A percentile compares a stretch with the other conserved stretches of the same genome.
Evolutionary conservation across 2,888 invertebrate species (phyloP).

Genomic region (Watsonalla cultraria): DNA sequence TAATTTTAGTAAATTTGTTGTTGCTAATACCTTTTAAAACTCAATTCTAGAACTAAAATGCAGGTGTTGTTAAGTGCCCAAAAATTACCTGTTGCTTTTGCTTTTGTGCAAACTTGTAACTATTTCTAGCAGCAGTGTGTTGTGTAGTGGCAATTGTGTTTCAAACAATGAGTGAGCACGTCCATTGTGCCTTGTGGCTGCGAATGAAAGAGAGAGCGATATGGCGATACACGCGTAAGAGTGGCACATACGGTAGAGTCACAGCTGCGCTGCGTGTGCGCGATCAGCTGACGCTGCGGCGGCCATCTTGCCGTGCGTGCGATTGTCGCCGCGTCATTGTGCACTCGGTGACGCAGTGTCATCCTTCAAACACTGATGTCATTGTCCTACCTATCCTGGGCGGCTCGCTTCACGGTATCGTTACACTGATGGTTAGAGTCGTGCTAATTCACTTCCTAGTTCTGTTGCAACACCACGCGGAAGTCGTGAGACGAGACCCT

Average conservation of each 20-base stretch:
- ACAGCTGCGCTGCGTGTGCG: conserved; percentile 70
- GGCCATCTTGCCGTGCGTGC: conserved; percentile 73
- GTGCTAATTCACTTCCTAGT: conserved; percentile 37
- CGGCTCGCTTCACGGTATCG: conserved; percentile 28
- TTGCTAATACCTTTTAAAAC: no score
- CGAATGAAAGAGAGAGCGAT: conserved; percentile 61
- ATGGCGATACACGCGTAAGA: conserved; percentile 32
- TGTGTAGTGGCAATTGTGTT: conserved; percentile 45
- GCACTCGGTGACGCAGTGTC: conserved; percentile 60
- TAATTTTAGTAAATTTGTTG: no score
- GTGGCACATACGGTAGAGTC: conserved; percentile 21
- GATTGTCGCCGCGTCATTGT: conserved; percentile 68
- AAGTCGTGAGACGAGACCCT: conserved; percentile 60
- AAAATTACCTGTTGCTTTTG: neutral
- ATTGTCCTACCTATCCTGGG: conserved; percentile 58
- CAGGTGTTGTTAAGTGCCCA: conserved; percentile 1
- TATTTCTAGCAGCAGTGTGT: conserved; percentile 21
- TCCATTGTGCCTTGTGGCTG: conserved; percentile 49
- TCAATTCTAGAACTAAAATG: neutral
- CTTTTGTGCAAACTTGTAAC: conserved; percentile 7
- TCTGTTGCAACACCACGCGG: conserved; percentile 48
- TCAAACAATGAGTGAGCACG: conserved; percentile 51
- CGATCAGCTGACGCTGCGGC: conserved; percentile 74
- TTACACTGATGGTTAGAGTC: conserved; percentile 22
- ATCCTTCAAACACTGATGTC: conserved; percentile 64